Evolutionary conservation across 2,113 vertebrate genomes (phyloP).

Genomic region (Neodontobutis hainanensis): DNA sequence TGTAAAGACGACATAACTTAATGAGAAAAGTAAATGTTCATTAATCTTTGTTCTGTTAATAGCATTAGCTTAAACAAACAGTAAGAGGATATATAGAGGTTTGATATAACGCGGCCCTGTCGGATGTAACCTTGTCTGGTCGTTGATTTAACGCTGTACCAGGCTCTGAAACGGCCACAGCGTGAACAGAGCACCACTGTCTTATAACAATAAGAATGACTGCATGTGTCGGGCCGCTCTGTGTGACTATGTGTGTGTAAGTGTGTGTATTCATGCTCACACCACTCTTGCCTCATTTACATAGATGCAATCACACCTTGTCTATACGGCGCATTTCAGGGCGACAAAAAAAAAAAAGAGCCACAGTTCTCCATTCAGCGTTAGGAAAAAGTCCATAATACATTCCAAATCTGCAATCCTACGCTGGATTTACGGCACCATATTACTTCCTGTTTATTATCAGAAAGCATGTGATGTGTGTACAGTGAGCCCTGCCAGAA

Average conservation of each 20-base stretch:
- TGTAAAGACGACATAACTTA: constrained; percentile 41
- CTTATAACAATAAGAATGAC: constrained; percentile 65
- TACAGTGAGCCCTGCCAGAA: constrained; percentile 57
- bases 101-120: background rate
- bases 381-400: constrained; percentile 51
- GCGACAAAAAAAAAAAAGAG: constrained; percentile 1
- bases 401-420: constrained; percentile 58
- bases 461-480: constrained; percentile 63
- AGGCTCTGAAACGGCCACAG: constrained; percentile 55
- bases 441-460: constrained; percentile 70
- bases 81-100: background rate
- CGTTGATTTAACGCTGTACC: constrained; percentile 50
- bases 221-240: constrained; percentile 55
- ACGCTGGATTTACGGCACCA: constrained; percentile 42
- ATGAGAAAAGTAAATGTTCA: constrained; percentile 13
- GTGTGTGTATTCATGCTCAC: constrained; percentile 21
- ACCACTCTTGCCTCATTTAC: constrained; percentile 67
- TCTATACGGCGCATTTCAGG: constrained; percentile 32
- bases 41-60: constrained; percentile 21
- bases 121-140: constrained; percentile 44
- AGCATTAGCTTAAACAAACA: constrained; percentile 36
- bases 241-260: constrained; percentile 26
- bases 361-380: constrained; percentile 40
- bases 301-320: constrained; percentile 73
- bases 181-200: constrained; percentile 68